phyloP scores from a whole-genome alignment of 2,113 vertebrate species.

The Calcarius ornatus region DNA sequence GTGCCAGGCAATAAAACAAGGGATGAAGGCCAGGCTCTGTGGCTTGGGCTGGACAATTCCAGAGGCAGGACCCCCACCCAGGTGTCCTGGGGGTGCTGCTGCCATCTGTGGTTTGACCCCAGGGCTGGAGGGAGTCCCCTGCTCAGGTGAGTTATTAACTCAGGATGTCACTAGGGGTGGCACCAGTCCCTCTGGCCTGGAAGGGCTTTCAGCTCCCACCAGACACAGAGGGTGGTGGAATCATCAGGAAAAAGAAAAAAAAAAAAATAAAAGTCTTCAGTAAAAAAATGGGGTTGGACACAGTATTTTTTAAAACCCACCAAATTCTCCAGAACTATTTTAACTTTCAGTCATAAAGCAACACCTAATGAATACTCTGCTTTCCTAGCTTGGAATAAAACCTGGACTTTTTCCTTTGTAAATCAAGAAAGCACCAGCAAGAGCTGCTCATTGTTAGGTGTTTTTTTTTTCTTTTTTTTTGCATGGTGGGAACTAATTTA shows the following conservation, averaged over 20 bases:
- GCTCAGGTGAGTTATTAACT: not conserved
- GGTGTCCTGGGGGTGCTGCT: not conserved
- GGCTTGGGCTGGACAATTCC: not conserved
- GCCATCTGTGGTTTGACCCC: not conserved
- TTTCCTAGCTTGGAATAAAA: not conserved
- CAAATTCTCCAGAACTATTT: not conserved
- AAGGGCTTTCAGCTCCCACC: not conserved
- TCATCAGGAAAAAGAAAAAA: not conserved
- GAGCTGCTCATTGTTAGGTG: not conserved
- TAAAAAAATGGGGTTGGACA: not conserved
- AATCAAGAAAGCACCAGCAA: not conserved
- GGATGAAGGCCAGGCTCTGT: fast-evolving
- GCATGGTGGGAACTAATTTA: not conserved
- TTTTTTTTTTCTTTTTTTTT: not conserved
- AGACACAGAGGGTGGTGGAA: not conserved
- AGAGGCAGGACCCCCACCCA: not conserved
- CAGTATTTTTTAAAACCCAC: not conserved
- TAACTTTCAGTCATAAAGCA: not conserved
- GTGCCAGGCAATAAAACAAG: not conserved
- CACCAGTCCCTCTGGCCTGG: fast-evolving
- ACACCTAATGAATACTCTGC: not conserved
- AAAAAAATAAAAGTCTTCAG: not conserved
- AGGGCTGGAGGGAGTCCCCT: not conserved
- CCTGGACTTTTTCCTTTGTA: not conserved
- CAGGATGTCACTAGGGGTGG: fast-evolving